Evolutionary conservation across 1,140 invertebrate species (phyloP), one percentile per base, ranked within the genome.

Genomic region (Hypsibius dujardini): DNA sequence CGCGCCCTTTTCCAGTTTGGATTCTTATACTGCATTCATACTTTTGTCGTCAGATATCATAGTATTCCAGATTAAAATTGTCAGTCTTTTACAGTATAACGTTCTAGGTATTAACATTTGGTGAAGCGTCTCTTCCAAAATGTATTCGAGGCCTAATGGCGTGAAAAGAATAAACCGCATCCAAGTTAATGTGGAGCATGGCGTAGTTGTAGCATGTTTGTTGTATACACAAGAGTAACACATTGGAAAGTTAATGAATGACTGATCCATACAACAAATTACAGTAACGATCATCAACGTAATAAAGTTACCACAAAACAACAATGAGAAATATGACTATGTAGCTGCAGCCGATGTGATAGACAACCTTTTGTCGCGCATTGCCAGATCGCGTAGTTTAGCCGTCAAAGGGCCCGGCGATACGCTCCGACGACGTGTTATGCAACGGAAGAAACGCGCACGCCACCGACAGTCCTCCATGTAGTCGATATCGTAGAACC

Each of bases 391-490:
- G 7, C 7, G n/a, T 12, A 12, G 50, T 7, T 56, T 56, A 7
- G 50, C 50, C n/a, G 7, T 56, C 50, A 12, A n/a, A n/a, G 7
- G 50, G n/a, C 7, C 50, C 7, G 7, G 50, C 7, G n/a, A 56
- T 56, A 56, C 7, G 50, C n/a, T n/a, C 50, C 7, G 50, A 56
- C 7, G 50, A n/a, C 50, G 50, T 56, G 7, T 56, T 56, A 12
- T 56, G 7, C 50, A 12, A 56, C 50, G n/a, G 50, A 56, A 56
- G n/a, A 7, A 56, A 56, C n/a, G 50, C 7, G 50, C 7, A 56
- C 50, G 50, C 50, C 50, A 56, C n/a, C 50, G 7, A 56, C 50
- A 56, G 50, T 56, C 50, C n/a, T 56, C 50, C 50, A 56, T 56
- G n/a, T 12, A 56, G n/a, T 56, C 50, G 50, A 56, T 56, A n/a